These are phyloP conservation scores for Dolichoris vasculosae DNA, from an alignment of 1,140 invertebrate species.

Conservation along the genomic window DNA sequence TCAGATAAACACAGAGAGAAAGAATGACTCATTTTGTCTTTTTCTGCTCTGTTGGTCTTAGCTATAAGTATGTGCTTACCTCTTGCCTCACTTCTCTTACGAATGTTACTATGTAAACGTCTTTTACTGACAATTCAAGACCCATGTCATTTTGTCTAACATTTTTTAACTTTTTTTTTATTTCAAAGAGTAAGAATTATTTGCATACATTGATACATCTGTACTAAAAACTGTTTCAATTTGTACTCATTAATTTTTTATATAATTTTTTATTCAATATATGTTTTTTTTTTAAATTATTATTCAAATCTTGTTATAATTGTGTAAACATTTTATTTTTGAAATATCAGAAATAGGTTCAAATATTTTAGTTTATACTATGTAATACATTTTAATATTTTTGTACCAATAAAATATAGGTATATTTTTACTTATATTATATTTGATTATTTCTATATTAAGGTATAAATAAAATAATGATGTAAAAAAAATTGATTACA, in stretches of 20 bases:
- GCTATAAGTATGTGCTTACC: background rate
- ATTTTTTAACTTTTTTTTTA: conserved; percentile 10
- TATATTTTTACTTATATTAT: too few relatives aligned
- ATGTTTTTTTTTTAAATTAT: too few relatives aligned
- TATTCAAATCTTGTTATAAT: too few relatives aligned
- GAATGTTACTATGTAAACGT: background rate
- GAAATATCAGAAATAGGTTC: too few relatives aligned
- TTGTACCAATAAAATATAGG: too few relatives aligned
- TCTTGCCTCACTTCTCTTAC: background rate
- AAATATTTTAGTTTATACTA: too few relatives aligned
- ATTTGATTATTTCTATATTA: too few relatives aligned
- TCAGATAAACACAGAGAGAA: background rate
- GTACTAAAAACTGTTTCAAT: background rate
- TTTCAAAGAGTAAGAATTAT: background rate
- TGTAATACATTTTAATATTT: too few relatives aligned
- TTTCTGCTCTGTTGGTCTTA: background rate
- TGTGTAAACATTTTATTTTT: too few relatives aligned
- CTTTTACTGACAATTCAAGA: conserved; percentile 7
- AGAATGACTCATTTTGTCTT: background rate
- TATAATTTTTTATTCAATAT: too few relatives aligned
- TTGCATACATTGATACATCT: background rate
- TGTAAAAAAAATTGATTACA: too few relatives aligned
- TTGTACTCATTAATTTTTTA: background rate
- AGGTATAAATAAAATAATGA: too few relatives aligned
- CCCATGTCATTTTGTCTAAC: background rate